phyloP scores from a whole-genome alignment of 2,113 vertebrate genomes.

The Thamnophis sirtalis region DNA sequence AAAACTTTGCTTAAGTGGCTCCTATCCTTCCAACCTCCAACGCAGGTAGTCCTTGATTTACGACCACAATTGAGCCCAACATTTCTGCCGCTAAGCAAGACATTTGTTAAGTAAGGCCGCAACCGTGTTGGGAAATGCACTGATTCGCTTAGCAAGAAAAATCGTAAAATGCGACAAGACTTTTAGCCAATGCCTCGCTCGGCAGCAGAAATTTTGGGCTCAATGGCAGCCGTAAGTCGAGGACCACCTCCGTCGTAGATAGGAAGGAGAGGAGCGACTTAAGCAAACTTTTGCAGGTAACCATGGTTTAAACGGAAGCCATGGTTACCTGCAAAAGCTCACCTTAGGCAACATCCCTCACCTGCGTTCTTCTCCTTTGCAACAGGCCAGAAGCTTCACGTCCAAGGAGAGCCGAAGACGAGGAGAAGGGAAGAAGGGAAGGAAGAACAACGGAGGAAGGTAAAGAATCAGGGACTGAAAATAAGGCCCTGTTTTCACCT shows the following conservation, averaged over 20 bases:
- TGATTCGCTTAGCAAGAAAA: neutral
- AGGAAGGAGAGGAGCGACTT: neutral
- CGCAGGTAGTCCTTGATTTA: neutral
- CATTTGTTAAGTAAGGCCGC: neutral
- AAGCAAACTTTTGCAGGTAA: neutral
- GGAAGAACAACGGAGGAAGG: constrained; percentile 69
- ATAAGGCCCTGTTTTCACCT: neutral
- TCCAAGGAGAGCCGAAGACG: constrained; percentile 57
- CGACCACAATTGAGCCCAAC: neutral
- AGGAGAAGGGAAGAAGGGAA: constrained; percentile 67
- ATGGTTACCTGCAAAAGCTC: neutral
- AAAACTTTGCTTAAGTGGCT: too few species aligned
- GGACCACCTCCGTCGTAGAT: too few species aligned
- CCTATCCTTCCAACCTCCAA: too few species aligned
- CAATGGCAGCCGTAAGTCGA: neutral
- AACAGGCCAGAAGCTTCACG: constrained; percentile 55
- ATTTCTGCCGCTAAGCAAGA: neutral
- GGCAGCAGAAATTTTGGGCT: too few species aligned
- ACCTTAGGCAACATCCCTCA: neutral
- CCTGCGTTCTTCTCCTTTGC: neutral
- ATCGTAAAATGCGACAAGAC: neutral
- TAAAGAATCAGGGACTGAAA: constrained; percentile 37
- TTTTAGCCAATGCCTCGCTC: neutral
- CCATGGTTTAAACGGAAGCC: neutral
- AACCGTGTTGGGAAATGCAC: too few species aligned